Evolutionary conservation across 1,140 invertebrate genomes (phyloP).

Genomic region (Drosophila nannoptera): DNA sequence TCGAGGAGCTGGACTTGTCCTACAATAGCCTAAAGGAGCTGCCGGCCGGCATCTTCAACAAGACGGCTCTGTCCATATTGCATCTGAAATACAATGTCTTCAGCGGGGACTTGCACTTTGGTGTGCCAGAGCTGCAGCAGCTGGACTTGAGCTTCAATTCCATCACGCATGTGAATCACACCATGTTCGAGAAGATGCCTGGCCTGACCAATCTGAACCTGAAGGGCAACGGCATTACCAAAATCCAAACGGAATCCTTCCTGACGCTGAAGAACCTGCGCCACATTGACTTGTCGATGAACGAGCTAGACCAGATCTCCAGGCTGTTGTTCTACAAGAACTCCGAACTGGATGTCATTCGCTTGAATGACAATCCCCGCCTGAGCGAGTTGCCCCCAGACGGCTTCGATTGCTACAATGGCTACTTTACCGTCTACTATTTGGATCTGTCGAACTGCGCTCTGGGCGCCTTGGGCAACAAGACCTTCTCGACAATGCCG

Average conservation of each 20-base stretch:
- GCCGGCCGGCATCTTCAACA: slow-evolving; percentile 82
- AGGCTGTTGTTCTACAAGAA: slow-evolving; percentile 84
- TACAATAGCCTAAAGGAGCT: slow-evolving; percentile 82
- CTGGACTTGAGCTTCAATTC: slow-evolving; percentile 84
- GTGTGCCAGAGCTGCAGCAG: slow-evolving; percentile 81
- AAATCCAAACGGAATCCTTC: slow-evolving; percentile 85
- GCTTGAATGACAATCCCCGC: slow-evolving; percentile 84
- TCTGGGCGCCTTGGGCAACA: slow-evolving; percentile 81
- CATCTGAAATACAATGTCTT: slow-evolving; percentile 82
- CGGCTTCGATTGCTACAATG: slow-evolving; percentile 81
- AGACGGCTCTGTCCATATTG: slow-evolving; percentile 82
- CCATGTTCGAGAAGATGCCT: slow-evolving; percentile 83
- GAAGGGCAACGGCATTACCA: slow-evolving; percentile 83
- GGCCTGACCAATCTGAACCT: slow-evolving; percentile 83
- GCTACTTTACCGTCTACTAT: slow-evolving; percentile 83
- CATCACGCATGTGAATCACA: slow-evolving; percentile 82
- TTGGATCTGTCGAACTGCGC: slow-evolving; percentile 86
- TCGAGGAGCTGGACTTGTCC: slow-evolving; percentile 85
- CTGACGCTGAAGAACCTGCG: slow-evolving; percentile 82
- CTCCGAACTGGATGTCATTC: slow-evolving; percentile 83
- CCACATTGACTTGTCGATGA: slow-evolving; percentile 85
- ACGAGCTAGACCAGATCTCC: slow-evolving; percentile 83
- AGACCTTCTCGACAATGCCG: slow-evolving; percentile 84
- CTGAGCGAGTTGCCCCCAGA: slow-evolving; percentile 82
- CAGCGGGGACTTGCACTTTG: slow-evolving; percentile 80